phyloP scores from a whole-genome alignment of 2,113 vertebrate genomes.

The Marmota monax region DNA sequence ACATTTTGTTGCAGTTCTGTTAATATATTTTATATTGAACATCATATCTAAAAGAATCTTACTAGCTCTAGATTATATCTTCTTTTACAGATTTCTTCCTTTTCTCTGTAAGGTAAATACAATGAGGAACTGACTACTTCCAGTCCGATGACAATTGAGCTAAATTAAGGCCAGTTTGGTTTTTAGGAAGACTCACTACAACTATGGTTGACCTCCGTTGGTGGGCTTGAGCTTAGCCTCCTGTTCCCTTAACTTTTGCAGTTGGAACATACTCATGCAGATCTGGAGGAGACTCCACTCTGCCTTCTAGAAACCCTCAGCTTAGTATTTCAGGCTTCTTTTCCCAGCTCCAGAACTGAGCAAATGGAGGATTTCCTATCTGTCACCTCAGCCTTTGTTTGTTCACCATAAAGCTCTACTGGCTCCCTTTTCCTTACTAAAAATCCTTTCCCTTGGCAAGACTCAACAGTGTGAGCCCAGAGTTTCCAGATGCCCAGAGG shows the following conservation, averaged over 20 bases:
- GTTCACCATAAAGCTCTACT: conserved; percentile 2
- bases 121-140: not conserved
- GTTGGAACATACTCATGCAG: not conserved
- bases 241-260: not conserved
- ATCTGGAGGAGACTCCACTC: not conserved
- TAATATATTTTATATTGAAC: not conserved
- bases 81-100: not conserved
- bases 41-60: not conserved
- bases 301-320: conserved; percentile 2
- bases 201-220: not conserved
- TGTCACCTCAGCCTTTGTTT: not conserved
- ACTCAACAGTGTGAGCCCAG: not conserved
- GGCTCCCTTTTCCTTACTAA: not conserved
- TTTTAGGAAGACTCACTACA: conserved; percentile 15
- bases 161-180: not conserved
- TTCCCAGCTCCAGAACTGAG: not conserved
- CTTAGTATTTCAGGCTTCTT: not conserved
- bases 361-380: conserved; percentile 25
- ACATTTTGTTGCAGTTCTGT: conserved; percentile 8
- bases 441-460: not conserved
- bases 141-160: not conserved
- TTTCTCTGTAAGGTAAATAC: not conserved
- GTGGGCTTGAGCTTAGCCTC: not conserved
- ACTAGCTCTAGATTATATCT: not conserved
- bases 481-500: not conserved